Evolutionary conservation across 2,888 invertebrate genomes (phyloP), one percentile per base, ranked within the genome.

Genomic region (Caenorhabditis japonica): DNA sequence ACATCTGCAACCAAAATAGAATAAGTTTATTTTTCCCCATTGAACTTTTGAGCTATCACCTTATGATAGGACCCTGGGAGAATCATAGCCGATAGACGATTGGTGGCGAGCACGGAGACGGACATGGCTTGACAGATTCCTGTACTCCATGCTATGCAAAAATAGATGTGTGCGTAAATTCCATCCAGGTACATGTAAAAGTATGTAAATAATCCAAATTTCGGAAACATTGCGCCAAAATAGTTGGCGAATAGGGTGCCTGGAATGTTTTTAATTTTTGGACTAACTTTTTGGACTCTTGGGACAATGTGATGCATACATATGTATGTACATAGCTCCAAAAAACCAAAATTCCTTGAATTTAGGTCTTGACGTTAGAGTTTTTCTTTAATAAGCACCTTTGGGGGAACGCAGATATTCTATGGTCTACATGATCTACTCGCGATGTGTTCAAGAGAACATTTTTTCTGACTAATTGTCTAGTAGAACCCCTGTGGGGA

Each of bases 91-190:
- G 70, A 71, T 33, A 71, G 15, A 30, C 70, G 49, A 39, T 71
- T 71, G 0, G 70, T 71, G 10, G 70, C 70, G 5, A 71, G 25
- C 2, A 62, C 58, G 12, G 70, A 71, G 8, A 71, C 70, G 12
- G 56, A 71, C 62, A 62, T 62, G 13, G 70, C 61, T 46, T 71
- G 70, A 39, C 61, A 61, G 17, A 71, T 61, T 23, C 70, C 70
- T 15, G 72, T 70, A 27, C 49, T 55, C 72, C 72, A 72, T 1
- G 72, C 72, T 25, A 72, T 52, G 36, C 59, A 72, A 10, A 72
- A 55, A 44, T 72, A 72, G 21, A 46, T 41, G 25, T 58, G 62
- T 19, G 64, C 59, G 25, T 64, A 72, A 4, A 47, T 36, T 4
- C 17, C 21, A 12, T 53, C 64, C 12, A 72, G 41, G 13, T 34